phyloP scores from a whole-genome alignment of 1,140 invertebrate genomes.

The Tigriopus japonicus region DNA sequence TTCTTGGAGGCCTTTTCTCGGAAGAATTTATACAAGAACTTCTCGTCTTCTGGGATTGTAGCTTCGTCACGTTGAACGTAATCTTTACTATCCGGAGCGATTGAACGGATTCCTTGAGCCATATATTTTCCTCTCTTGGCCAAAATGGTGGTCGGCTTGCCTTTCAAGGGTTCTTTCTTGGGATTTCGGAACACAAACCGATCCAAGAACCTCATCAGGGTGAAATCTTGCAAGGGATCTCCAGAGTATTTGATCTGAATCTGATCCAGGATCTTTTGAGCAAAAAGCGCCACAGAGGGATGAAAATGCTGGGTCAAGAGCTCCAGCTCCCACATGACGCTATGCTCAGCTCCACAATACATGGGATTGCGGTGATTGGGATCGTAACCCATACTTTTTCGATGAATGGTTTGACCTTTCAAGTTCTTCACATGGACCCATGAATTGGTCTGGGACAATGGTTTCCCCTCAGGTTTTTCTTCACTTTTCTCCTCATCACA shows the following conservation, averaged over 20 bases:
- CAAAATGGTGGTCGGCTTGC: slow-evolving; percentile 3
- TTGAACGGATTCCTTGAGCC: slow-evolving; percentile 5
- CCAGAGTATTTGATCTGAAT: slow-evolving; percentile 58
- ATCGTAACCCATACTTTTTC: slow-evolving; percentile 36
- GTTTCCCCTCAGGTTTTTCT: slow-evolving; percentile 19
- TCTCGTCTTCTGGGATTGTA: slow-evolving; percentile 18
- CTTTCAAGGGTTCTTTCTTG: slow-evolving; percentile 36
- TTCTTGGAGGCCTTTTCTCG: slow-evolving; percentile 16
- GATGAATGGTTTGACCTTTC: slow-evolving; percentile 4
- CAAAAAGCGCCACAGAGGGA: slow-evolving; percentile 74
- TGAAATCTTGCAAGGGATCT: slow-evolving; percentile 81
- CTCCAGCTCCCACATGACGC: slow-evolving; percentile 48
- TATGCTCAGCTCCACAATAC: slow-evolving; percentile 48
- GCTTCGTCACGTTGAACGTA: slow-evolving; percentile 46
- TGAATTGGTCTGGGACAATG: slow-evolving; percentile 20
- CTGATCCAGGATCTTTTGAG: slow-evolving; percentile 54
- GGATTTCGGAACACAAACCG: slow-evolving; percentile 92
- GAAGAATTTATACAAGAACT: slow-evolving; percentile 16
- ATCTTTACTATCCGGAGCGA: slow-evolving; percentile 22
- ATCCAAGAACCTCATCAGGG: slow-evolving; percentile 69
- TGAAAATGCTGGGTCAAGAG: slow-evolving; percentile 58
- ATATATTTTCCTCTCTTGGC: background rate
- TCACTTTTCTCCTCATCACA: slow-evolving; percentile 22
- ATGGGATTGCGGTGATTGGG: slow-evolving; percentile 58
- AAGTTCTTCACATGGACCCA: slow-evolving; percentile 24